Percentiles rank a stretch among this genome's conserved stretches.
Evolutionary conservation across 2,113 vertebrate species (phyloP).

Genomic region (Cacatua alba): DNA sequence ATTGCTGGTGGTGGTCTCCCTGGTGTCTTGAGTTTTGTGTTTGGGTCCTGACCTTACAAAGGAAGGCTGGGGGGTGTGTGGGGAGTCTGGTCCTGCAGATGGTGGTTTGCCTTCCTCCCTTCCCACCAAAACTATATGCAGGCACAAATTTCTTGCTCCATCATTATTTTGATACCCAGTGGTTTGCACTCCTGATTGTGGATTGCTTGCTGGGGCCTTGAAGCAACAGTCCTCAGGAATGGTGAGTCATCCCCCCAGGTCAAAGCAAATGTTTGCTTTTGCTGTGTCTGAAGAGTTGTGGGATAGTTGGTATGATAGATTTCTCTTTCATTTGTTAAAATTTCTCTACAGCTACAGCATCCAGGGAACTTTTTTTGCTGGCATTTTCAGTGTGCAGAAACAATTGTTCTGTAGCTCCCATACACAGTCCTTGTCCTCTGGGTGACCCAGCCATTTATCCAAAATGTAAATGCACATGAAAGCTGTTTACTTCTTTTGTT

Average conservation of each 20-base stretch:
- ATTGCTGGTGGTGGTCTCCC: background rate
- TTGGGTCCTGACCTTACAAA: background rate
- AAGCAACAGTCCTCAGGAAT: background rate
- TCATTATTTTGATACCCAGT: background rate
- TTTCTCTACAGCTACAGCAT: background rate
- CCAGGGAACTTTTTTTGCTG: background rate
- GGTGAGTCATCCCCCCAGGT: background rate
- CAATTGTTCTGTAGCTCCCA: background rate
- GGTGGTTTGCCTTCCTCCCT: background rate
- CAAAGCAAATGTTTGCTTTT: background rate
- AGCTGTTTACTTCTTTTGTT: conserved; percentile 44
- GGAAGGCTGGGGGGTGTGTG: background rate
- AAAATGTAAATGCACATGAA: conserved; percentile 22
- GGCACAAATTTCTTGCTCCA: background rate
- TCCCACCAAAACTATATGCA: background rate
- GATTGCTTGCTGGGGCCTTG: background rate
- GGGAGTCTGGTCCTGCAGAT: background rate
- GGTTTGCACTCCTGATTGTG: background rate
- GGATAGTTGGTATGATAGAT: background rate
- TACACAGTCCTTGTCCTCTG: conserved; percentile 53
- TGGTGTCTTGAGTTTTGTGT: background rate
- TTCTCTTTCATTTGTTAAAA: background rate
- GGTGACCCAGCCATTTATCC: conserved; percentile 39
- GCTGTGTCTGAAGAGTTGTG: background rate
- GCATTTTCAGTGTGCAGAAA: background rate